These are phyloP conservation scores for Porphyrio hochstetteri DNA, from an alignment of 2,113 vertebrate genomes.

Conservation along the genomic window DNA sequence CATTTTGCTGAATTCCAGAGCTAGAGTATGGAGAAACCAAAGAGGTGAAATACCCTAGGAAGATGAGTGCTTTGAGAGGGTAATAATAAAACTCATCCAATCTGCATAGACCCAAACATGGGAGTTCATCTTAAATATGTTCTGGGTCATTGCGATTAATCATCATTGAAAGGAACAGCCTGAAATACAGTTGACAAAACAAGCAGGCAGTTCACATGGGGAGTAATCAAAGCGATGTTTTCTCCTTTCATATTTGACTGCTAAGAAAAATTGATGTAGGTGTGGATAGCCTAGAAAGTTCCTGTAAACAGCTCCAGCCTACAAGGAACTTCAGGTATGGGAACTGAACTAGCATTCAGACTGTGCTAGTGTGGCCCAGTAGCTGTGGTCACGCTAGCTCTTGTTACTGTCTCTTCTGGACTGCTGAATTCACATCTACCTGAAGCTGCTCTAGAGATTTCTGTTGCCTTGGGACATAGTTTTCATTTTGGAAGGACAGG, in stretches of 20 bases:
- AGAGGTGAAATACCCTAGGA: neutral
- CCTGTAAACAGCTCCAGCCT: neutral
- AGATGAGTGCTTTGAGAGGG: neutral
- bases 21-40: neutral
- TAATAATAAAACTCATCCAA: neutral
- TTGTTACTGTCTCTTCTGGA: neutral
- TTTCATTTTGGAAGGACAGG: neutral
- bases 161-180: neutral
- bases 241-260: neutral
- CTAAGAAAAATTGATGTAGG: neutral
- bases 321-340: neutral
- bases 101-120: neutral
- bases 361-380: neutral
- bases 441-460: neutral
- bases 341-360: neutral
- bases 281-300: neutral
- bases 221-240: neutral
- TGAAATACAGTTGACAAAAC: neutral
- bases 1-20: neutral
- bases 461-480: neutral
- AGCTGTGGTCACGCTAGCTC: neutral
- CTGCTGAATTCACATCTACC: neutral
- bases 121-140: neutral
- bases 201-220: neutral
- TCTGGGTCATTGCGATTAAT: neutral